Conservation (phyloP, 2,888 invertebrate species). For the Orthosia gracilis region DNA sequence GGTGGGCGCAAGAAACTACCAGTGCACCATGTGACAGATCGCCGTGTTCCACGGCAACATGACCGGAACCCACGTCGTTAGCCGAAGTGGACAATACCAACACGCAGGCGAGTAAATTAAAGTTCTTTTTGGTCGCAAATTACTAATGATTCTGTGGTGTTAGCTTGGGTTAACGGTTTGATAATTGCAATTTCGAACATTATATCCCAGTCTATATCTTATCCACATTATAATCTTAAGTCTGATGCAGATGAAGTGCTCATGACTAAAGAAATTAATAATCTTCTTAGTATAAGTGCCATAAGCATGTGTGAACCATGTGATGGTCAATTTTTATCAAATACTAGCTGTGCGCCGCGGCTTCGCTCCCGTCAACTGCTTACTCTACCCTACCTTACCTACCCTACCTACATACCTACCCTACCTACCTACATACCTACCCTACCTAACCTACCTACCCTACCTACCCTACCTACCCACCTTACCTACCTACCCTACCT, state of each 20-base stretch:
- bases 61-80: slow-evolving; percentile 5
- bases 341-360: slow-evolving; percentile 10
- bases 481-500: no score
- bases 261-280: slow-evolving; percentile 16
- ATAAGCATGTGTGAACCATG: slow-evolving; percentile 12
- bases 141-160: slow-evolving; percentile 16
- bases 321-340: slow-evolving; percentile 23
- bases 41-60: slow-evolving; percentile 4
- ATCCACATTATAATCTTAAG: slow-evolving; percentile 1
- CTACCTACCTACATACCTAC: no score
- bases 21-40: slow-evolving; percentile 4
- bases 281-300: slow-evolving; percentile 13
- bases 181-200: slow-evolving; percentile 3
- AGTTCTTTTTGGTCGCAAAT: slow-evolving; percentile 16
- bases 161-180: slow-evolving; percentile 15
- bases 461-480: no score
- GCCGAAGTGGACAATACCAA: neutral
- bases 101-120: slow-evolving; percentile 17
- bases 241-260: slow-evolving; percentile 1
- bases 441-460: no score
- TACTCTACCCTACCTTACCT: no score
- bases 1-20: slow-evolving; percentile 24
- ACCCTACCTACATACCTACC: no score
- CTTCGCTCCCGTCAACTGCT: no score
- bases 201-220: neutral